Base-by-base conservation (phyloP, 2,113 vertebrate genomes). In the Phycodurus eques region DNA sequence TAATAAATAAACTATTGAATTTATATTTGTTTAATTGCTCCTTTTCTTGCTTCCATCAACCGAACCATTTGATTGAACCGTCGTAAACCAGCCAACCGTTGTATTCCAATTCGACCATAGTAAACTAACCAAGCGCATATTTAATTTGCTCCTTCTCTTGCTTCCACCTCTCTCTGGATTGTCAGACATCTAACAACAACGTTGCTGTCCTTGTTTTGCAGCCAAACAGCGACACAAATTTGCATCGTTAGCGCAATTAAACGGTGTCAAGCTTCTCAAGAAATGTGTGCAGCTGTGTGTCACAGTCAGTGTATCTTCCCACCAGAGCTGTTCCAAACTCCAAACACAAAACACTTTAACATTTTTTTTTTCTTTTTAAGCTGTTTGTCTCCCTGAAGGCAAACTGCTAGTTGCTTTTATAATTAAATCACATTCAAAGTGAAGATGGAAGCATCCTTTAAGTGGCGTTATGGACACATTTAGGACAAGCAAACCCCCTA, bases 1-100 rank as follows among this genome's bases (percentile, higher is more conserved):
- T 47, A 47, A 60, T 78, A 54, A 57, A 72, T 60, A n/a, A 2
- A 54, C 27, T 74, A 72, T 69, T 46, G 5, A 73, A 53, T 59
- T 47, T 42, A n/a, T 11, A 35, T 0, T 71, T 44, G 75, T 42
- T 8, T 0, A 60, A 27, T 27, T 27, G 27, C 27, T 27, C 27
- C 27, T 67, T 75, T 67, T 60, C 44, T 43, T 22, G 43, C 5
- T 44, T 44, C 43, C 6, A 5, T 44, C 9, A 44, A 44, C 9
- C 9, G 43, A 44, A 44, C 43, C 27, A 1, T 27, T 27, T 27
- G 27, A 27, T 27, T 27, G 27, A 27, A 27, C 27, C 27, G 27
- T 27, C 27, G 27, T 27, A 27, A 39, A 39, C 35, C 14, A 17
- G 11, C 47, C 13, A 51, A 51, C 19, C 20, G 4, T 54, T 2